Conservation (phyloP, 1,140 invertebrate genomes). For the Cydia splendana region DNA sequence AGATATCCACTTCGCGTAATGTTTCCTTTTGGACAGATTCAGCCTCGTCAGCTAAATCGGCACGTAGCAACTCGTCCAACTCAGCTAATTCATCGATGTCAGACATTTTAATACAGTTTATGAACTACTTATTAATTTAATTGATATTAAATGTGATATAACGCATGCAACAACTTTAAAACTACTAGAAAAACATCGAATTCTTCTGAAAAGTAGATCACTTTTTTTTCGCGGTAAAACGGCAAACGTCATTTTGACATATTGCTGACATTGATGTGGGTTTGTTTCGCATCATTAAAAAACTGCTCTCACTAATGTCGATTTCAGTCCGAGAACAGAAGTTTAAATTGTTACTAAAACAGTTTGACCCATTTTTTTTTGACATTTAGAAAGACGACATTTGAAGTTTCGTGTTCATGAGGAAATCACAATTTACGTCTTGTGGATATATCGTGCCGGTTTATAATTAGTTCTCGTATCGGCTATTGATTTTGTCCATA, state of each 20-base stretch:
- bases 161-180: background rate
- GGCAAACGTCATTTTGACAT: background rate
- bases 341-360: background rate
- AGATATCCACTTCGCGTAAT: slow-evolving; percentile 64
- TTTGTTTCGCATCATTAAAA: background rate
- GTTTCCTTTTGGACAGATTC: slow-evolving; percentile 37
- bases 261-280: background rate
- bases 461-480: slow-evolving; percentile 22
- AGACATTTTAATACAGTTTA: slow-evolving; percentile 49
- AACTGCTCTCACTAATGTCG: background rate
- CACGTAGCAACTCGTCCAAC: slow-evolving; percentile 71
- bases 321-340: background rate
- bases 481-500: slow-evolving; percentile 21
- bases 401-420: background rate
- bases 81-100: slow-evolving; percentile 70
- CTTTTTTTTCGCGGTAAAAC: background rate
- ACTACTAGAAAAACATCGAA: no score
- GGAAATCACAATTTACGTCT: background rate
- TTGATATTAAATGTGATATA: background rate
- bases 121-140: background rate
- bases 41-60: slow-evolving; percentile 56
- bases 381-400: slow-evolving; percentile 7
- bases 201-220: background rate
- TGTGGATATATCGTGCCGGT: slow-evolving; percentile 28
- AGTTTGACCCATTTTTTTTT: background rate